A percentile compares a stretch with the other conserved stretches of the same genome.
Evolutionary conservation across 2,888 invertebrate genomes (phyloP).

Genomic region (Frankliniella intonsa): DNA sequence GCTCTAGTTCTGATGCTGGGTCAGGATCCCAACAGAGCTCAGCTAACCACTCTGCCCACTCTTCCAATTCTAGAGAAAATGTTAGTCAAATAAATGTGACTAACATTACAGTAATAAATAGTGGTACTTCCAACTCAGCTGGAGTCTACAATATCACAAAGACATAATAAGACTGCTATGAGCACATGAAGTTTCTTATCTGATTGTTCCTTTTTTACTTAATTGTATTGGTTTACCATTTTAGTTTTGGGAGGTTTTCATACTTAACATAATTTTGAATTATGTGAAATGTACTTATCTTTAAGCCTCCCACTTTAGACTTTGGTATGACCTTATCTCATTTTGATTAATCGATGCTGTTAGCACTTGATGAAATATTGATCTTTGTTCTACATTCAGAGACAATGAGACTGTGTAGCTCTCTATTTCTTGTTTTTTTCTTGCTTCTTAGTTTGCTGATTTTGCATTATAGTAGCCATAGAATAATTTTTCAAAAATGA

Average conservation of each 20-base stretch:
- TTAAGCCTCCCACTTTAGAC: too few relatives aligned
- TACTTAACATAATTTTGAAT: not conserved
- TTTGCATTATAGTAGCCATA: not conserved
- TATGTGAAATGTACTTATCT: not conserved
- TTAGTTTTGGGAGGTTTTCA: not conserved
- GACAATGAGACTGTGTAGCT: too few relatives aligned
- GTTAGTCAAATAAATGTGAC: not conserved
- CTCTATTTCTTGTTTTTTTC: not conserved
- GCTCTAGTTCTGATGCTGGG: not conserved
- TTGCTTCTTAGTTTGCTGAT: not conserved
- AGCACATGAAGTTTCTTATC: not conserved
- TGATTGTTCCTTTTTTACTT: not conserved
- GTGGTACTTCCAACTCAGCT: not conserved
- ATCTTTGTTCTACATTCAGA: too few relatives aligned
- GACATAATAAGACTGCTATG: not conserved
- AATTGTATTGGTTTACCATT: not conserved
- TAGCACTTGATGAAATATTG: too few relatives aligned
- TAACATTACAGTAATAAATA: not conserved
- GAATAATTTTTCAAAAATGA: not conserved
- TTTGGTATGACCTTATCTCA: too few relatives aligned
- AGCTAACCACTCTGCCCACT: not conserved
- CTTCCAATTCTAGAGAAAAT: not conserved
- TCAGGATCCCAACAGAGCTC: not conserved
- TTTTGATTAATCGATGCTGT: too few relatives aligned
- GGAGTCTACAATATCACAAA: not conserved